Base-by-base conservation (phyloP, 2,888 invertebrate genomes). In the Eumerus sabulonum region DNA sequence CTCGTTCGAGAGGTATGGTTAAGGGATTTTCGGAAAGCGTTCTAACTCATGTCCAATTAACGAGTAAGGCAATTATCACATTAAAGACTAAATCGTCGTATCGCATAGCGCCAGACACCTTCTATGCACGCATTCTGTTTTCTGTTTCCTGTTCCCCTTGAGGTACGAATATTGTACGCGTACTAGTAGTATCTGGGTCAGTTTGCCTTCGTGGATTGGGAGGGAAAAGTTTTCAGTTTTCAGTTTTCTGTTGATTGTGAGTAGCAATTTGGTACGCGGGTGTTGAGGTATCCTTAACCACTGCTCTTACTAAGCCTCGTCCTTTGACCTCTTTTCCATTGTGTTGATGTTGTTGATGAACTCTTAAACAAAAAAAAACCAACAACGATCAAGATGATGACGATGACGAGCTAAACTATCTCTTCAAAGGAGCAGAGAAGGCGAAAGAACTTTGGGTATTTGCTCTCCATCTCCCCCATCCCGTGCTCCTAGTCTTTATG, bases 11-110 rank as follows among this genome's bases (percentile, higher is more conserved):
- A 38, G 27, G 27, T 7, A 27, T 27, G 2, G 72, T 77, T 57
- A 72, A 72, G 59, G 53, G 67, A 72, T 77, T 72, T 76, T 63
- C 54, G 62, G 57, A 73, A 60, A 68, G 64, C 59, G 5, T 60
- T 60, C 68, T 79, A 64, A 60, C 68, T 79, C 68, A 70, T 74
- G 79, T 70, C 74, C 79, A 79, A 79, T 79, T 74, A 79, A 74
- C 68, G 74, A 70, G 68, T 79, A 70, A 70, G 64, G 60, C 63
- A 79, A 79, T 74, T 79, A 74, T 74, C 68, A 64, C 44, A 68
- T 73, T 73, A 73, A 67, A 64, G 54, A 56, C 47, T 45, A 18
- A 35, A 7, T 40, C n/a, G 27, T 66, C 66, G 48, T 67, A 74
- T 74, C 68, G 38, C 51, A 68, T 63, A 54, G 56, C 51, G 9